Evolutionary conservation across 1,140 invertebrate genomes (phyloP).

Genomic region (Drosophila asahinai): DNA sequence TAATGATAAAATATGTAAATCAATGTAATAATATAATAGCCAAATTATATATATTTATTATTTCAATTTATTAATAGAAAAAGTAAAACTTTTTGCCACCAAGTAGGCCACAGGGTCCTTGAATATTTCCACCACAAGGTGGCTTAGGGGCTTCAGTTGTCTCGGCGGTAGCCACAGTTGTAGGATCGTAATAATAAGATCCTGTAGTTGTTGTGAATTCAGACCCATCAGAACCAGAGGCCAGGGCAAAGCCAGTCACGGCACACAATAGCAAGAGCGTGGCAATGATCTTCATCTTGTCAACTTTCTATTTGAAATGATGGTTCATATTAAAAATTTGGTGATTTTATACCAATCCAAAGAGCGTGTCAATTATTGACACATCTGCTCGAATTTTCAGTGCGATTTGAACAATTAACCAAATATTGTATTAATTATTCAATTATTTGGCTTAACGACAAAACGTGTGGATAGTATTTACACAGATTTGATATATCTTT

Average conservation of each 20-base stretch:
- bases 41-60: too few relatives aligned
- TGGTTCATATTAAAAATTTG: background rate
- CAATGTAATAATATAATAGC: too few relatives aligned
- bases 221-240: background rate
- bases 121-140: background rate
- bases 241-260: background rate
- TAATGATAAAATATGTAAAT: too few relatives aligned
- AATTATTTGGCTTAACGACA: background rate
- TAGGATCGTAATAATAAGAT: background rate
- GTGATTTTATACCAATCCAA: background rate
- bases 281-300: conserved; percentile 12
- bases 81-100: conserved; percentile 17
- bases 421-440: background rate
- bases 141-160: background rate
- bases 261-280: background rate
- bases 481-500: background rate
- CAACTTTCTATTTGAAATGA: background rate
- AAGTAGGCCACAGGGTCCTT: background rate
- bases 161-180: background rate
- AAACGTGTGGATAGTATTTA: background rate
- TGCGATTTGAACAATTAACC: background rate
- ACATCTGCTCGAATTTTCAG: conserved; percentile 2
- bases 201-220: background rate
- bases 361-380: background rate
- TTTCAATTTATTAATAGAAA: background rate